A percentile compares a stretch with the other conserved stretches of the same genome.
Evolutionary conservation across 2,888 invertebrate species (phyloP).

Genomic region (Rhagonycha lutea): DNA sequence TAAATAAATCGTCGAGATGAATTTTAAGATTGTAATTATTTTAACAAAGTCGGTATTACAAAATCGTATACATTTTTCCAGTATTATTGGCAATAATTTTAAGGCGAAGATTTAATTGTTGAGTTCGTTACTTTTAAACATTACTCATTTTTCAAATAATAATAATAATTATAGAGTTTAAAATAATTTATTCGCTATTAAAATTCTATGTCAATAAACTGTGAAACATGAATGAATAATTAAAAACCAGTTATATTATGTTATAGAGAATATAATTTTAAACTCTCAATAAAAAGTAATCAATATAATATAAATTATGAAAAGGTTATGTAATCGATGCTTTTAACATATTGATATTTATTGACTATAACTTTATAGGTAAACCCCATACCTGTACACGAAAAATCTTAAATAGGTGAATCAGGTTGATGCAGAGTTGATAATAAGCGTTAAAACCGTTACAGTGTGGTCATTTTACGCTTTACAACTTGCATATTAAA

Average conservation of each 20-base stretch:
- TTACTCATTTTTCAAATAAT: background rate
- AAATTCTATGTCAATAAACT: background rate
- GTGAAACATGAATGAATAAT: background rate
- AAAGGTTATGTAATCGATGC: background rate
- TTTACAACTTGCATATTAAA: background rate
- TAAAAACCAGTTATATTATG: background rate
- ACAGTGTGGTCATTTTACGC: background rate
- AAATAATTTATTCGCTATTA: background rate
- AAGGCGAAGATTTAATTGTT: background rate
- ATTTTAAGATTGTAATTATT: background rate
- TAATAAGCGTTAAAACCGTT: background rate
- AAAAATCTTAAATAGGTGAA: background rate
- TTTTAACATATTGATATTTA: background rate
- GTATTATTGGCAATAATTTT: background rate
- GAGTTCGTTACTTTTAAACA: background rate
- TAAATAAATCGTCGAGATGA: background rate
- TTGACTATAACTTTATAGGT: background rate
- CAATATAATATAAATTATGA: background rate
- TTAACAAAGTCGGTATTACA: background rate
- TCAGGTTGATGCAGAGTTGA: background rate
- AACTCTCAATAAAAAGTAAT: background rate
- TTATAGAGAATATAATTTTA: background rate
- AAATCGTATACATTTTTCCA: background rate
- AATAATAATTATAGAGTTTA: background rate
- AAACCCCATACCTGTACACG: background rate